These are phyloP conservation scores for Papilio dardanus DNA, from an alignment of 1,140 invertebrate species.

Conservation along the genomic window DNA sequence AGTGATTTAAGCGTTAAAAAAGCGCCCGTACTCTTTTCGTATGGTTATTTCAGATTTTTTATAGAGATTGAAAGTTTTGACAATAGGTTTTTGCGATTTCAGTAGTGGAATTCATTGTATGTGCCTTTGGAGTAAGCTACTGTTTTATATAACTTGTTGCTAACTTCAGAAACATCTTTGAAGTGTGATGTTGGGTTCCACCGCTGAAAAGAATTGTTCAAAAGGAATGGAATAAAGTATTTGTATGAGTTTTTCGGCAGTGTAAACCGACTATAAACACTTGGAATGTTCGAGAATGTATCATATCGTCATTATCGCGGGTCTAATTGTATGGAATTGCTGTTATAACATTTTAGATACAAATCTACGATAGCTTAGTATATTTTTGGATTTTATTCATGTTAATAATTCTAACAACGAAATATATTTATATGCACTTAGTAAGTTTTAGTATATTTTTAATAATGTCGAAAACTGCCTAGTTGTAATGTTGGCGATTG, in stretches of 20 bases:
- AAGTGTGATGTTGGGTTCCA: no score
- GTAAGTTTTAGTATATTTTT: conserved; percentile 28
- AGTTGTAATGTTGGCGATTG: background rate
- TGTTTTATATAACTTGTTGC: background rate
- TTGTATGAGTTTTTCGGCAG: no score
- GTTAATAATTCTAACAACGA: conserved; percentile 43
- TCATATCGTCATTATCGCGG: conserved; percentile 58
- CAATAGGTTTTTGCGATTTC: no score
- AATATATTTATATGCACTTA: conserved; percentile 34
- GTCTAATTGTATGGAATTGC: conserved; percentile 59
- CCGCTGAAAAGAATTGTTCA: no score
- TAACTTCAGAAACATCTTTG: background rate
- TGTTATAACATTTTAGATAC: conserved; percentile 45
- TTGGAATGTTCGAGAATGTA: conserved; percentile 42
- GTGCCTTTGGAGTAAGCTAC: background rate
- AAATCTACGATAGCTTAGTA: conserved; percentile 48
- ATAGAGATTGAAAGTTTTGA: no score
- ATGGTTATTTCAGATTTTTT: no score
- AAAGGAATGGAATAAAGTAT: no score
- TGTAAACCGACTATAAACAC: background rate
- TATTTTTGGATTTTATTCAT: conserved; percentile 55
- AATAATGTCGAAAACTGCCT: background rate
- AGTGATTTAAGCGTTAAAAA: no score
- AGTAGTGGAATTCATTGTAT: no score
- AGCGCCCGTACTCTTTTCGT: no score